Base-by-base conservation (phyloP, 2,113 vertebrate species). In the Pteruthius melanotis region DNA sequence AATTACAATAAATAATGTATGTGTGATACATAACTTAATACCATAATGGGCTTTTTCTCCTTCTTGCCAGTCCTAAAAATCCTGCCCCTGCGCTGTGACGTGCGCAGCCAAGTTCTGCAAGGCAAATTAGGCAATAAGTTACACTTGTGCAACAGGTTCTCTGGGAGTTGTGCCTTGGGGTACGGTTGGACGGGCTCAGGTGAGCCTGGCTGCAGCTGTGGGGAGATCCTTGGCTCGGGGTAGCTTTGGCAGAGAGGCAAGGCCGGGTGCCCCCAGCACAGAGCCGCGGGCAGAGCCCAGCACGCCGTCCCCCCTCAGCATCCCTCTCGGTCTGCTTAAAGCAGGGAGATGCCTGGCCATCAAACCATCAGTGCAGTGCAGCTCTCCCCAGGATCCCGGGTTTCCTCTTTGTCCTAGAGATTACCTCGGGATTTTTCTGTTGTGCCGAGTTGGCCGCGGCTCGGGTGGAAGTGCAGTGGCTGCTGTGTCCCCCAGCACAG, bases 1-100 rank as follows among this genome's bases (percentile, higher is more conserved):
- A 86, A 66, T 86, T 93, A 59, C 82, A 59, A 90, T 97, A 91
- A 96, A 95, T 95, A 93, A 93, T 94, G 64, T 72, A 95, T 93
- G 86, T 64, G 44, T 54, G 54, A 66, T 93, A 42, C 83, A 89
- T 89, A 90, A 84, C 81, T 84, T 95, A 79, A 91, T 91, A 49
- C 57, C 9, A 0, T 93, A 94, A 94, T 93, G 96, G 78, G 89
- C 49, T 95, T 94, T 79, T 75, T 24, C 60, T 59, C 69, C n/a
- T 82, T 23, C 69, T 88, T 92, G 95, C 92, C 83, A 75, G 86
- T 86, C 16, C 23, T 96, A 64, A 95, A 94, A 86, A 30, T 52
- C 64, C 90, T 64, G 40, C 52, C 75, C 56, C 71, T 33, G 23
- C 1, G 0, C 68, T 53, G 31, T 42, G 35, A 75, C 56, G 24